Evolutionary conservation across 2,113 vertebrate genomes (phyloP).

Genomic region (Prunella himalayana): DNA sequence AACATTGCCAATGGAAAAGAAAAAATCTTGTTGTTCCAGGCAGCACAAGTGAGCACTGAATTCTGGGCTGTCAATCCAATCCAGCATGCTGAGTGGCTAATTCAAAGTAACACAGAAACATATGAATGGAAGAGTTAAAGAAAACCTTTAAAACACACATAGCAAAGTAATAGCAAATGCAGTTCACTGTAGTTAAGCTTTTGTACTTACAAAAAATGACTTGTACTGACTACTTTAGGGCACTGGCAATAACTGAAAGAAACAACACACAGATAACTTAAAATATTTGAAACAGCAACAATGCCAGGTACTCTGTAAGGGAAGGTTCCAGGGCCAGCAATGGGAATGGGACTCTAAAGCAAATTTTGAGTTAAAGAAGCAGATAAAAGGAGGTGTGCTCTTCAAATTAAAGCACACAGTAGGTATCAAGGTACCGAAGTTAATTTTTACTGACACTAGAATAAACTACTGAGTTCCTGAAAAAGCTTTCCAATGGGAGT

Average conservation of each 20-base stretch:
- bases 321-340: background rate
- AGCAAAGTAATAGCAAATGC: background rate
- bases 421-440: background rate
- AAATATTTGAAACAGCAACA: background rate
- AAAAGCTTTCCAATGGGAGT: background rate
- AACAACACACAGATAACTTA: background rate
- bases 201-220: background rate
- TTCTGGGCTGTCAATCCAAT: background rate
- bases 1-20: background rate
- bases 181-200: background rate
- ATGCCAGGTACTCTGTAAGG: background rate
- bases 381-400: background rate
- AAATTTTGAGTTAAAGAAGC: background rate
- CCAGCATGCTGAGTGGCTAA: background rate
- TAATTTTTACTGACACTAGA: background rate
- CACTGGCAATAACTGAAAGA: background rate
- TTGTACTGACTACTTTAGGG: background rate
- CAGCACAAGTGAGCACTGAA: background rate
- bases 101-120: background rate
- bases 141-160: background rate
- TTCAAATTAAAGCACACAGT: background rate
- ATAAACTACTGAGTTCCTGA: background rate
- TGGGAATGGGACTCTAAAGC: background rate
- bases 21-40: background rate
- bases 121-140: background rate